Base-by-base conservation (phyloP, 2,888 invertebrate species). In the Teinopalpus imperialis region DNA sequence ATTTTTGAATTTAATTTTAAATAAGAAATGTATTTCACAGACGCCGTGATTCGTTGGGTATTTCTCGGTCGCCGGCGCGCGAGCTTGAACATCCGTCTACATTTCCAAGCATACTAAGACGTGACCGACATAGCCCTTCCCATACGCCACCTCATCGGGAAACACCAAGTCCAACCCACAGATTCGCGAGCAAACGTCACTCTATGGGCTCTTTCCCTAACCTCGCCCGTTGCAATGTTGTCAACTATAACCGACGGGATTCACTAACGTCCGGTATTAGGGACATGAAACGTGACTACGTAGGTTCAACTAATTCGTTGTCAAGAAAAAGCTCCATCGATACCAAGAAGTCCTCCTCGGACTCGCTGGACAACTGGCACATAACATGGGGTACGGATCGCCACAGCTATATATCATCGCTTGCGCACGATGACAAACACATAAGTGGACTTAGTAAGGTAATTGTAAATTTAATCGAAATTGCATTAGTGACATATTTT, bases 301-400 rank as follows among this genome's bases (percentile, higher is more conserved):
- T 90, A 23, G 82, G 87, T 3, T 87, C 86, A 1, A 77, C 72
- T 31, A 79, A 73, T 54, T 81, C 83, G 0, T 55, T 89, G 8
- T 78, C 82, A 14, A 86, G 91, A 57, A 90, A 92, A 61, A 87
- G 81, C 61, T 87, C 86, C 0, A 82, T 85, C 16, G 87, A 86
- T 49, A 85, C 86, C 44, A 85, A 82, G 57, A 88, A 87, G 51
- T 88, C 87, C 43, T 94, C 94, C 0, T 92, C 92, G 23, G 94
- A 94, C 72, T 94, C 94, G 1, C 70, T 94, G 73, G 94, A 94
- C 63, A 89, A 90, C 34, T 91, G 93, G 81, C 90, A 93, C 44
- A 91, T 91, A 59, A 91, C 92, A 34, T 94, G 93, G 93, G 94
- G 94, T 59, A 87, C 91, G 1, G 91, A 90, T 42, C 87, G 93